Percentiles rank a stretch among this genome's conserved stretches.
Conservation (phyloP, 1,140 invertebrate genomes). For the Panagrolaimus sp. region DNA sequence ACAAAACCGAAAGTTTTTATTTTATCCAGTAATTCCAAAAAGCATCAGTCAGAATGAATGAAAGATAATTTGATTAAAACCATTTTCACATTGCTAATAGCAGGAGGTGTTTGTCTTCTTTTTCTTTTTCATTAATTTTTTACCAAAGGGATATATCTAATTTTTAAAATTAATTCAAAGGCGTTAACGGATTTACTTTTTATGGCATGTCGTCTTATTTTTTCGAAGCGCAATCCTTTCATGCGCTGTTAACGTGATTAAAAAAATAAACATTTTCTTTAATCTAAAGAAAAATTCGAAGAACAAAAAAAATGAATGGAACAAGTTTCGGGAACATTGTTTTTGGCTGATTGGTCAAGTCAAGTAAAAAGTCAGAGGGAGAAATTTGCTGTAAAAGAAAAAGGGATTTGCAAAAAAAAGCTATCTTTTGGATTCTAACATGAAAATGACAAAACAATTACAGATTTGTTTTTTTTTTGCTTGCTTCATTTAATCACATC, state of each 20-base stretch:
- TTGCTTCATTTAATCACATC: no score
- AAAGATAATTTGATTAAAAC: no score
- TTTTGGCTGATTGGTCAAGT: not conserved
- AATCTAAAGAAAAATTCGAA: not conserved
- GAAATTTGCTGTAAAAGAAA: not conserved
- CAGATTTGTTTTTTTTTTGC: no score
- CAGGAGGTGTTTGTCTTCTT: no score
- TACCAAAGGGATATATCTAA: not conserved
- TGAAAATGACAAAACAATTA: no score
- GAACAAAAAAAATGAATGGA: not conserved
- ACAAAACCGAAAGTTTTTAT: no score
- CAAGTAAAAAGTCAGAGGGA: not conserved
- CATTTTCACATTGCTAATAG: no score
- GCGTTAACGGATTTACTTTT: not conserved
- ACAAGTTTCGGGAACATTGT: slow-evolving; percentile 11
- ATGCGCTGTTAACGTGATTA: not conserved
- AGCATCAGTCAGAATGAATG: no score
- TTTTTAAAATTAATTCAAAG: not conserved
- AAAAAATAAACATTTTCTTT: not conserved
- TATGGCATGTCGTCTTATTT: not conserved
- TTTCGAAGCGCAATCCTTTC: no score
- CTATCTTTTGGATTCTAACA: no score
- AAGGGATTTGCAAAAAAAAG: no score
- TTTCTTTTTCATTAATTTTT: not conserved
- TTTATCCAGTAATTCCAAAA: no score